Evolutionary conservation across 2,888 invertebrate genomes (phyloP).

Genomic region (Dexiosoma caninum): DNA sequence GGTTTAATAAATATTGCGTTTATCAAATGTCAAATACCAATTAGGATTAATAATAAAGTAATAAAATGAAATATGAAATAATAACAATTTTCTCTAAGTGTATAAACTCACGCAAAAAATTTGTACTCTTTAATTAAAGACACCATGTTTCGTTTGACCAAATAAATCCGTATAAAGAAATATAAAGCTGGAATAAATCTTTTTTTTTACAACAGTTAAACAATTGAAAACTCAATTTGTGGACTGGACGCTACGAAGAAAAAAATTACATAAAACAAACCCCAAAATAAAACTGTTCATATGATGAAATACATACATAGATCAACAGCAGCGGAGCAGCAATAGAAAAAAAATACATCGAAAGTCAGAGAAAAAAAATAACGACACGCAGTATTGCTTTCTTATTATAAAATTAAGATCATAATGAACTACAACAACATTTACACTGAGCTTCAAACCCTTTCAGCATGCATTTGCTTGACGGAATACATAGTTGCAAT

Average conservation of each 20-base stretch:
- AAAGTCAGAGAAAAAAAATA: neutral
- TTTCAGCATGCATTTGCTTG: too few species aligned
- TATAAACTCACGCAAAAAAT: neutral
- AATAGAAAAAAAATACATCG: neutral
- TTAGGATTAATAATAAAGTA: too few species aligned
- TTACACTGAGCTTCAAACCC: too few species aligned
- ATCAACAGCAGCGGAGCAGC: neutral
- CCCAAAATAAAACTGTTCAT: slow-evolving; percentile 23
- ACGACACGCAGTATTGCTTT: slow-evolving; percentile 2
- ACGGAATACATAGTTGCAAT: too few species aligned
- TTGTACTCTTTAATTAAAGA: neutral
- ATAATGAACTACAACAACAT: too few species aligned
- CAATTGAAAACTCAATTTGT: slow-evolving; percentile 51
- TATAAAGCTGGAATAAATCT: slow-evolving; percentile 8
- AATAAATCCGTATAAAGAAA: slow-evolving; percentile 26
- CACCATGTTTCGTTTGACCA: slow-evolving; percentile 38
- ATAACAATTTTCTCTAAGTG: slow-evolving; percentile 21
- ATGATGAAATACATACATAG: slow-evolving; percentile 2
- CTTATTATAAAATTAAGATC: too few species aligned
- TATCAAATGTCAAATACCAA: too few species aligned
- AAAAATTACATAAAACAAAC: neutral
- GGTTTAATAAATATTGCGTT: too few species aligned
- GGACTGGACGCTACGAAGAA: neutral
- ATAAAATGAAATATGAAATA: too few species aligned
- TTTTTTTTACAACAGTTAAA: slow-evolving; percentile 40